Percentiles rank a stretch among this genome's conserved stretches.
These are phyloP conservation scores for Cotesia typhae DNA, from an alignment of 1,140 invertebrate species.

Conservation along the genomic window DNA sequence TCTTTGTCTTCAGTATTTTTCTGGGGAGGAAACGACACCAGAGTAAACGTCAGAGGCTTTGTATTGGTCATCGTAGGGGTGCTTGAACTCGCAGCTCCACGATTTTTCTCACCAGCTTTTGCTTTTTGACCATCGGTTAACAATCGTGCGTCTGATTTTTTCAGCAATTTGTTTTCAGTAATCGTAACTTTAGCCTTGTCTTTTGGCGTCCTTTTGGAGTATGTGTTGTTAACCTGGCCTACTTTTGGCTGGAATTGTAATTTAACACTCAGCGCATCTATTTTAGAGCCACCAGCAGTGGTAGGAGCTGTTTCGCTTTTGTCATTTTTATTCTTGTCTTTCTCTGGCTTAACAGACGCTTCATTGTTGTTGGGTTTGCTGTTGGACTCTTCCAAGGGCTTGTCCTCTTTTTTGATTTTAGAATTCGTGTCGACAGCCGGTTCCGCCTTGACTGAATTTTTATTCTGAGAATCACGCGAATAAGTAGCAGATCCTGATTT, in stretches of 20 bases:
- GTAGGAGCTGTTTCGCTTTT: conserved; percentile 37
- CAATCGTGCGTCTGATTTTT: conserved; percentile 39
- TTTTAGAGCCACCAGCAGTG: conserved; percentile 55
- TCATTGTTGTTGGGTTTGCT: conserved; percentile 51
- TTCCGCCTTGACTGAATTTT: not conserved
- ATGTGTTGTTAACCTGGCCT: conserved; percentile 58
- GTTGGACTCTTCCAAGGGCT: not conserved
- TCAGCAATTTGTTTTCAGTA: conserved; percentile 40
- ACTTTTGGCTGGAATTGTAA: conserved; percentile 62
- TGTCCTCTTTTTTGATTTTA: no score
- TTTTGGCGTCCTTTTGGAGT: conserved; percentile 54
- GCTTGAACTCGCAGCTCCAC: conserved; percentile 5
- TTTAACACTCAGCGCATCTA: conserved; percentile 61
- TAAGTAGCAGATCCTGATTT: conserved; percentile 31
- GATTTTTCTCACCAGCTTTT: conserved; percentile 11
- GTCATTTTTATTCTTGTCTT: conserved; percentile 42
- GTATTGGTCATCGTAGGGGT: conserved; percentile 1
- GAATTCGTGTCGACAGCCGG: not conserved
- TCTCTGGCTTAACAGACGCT: conserved; percentile 27
- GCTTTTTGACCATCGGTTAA: conserved; percentile 31
- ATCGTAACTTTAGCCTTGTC: conserved; percentile 46
- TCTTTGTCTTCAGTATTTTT: conserved; percentile 23
- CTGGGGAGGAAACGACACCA: conserved; percentile 21
- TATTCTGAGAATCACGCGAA: not conserved
- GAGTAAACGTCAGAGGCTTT: not conserved